These are phyloP conservation scores for Eclectus roratus DNA, from an alignment of 2,113 vertebrate genomes.

Conservation along the genomic window DNA sequence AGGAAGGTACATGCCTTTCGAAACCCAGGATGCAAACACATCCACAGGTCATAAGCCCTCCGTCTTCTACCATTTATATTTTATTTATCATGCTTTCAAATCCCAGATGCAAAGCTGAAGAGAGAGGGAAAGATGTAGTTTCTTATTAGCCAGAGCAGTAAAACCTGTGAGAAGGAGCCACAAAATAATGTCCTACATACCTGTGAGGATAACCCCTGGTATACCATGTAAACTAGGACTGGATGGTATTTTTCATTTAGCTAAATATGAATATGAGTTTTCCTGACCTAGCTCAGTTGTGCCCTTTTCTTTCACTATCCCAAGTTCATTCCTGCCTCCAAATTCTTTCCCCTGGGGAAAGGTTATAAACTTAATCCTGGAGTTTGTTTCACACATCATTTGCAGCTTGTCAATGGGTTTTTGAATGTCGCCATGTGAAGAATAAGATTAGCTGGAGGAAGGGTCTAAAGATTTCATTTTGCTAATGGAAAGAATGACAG, in stretches of 20 bases:
- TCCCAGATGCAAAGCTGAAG: slow-evolving; percentile 52
- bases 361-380: slow-evolving; percentile 64
- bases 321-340: slow-evolving; percentile 26
- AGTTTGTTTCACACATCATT: slow-evolving; percentile 67
- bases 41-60: slow-evolving; percentile 67
- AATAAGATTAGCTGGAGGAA: slow-evolving; percentile 10
- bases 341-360: slow-evolving; percentile 35
- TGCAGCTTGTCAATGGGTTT: slow-evolving; percentile 63
- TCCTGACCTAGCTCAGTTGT: not conserved
- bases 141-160: slow-evolving; percentile 59
- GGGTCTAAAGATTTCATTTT: not conserved
- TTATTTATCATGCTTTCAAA: slow-evolving; percentile 75
- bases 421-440: not conserved
- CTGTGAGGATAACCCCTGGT: not conserved
- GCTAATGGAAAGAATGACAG: not conserved
- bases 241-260: slow-evolving; percentile 1
- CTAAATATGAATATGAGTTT: slow-evolving; percentile 34
- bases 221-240: not conserved
- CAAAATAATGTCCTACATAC: not conserved
- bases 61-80: slow-evolving; percentile 65
- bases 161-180: not conserved
- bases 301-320: slow-evolving; percentile 41
- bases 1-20: slow-evolving; percentile 67
- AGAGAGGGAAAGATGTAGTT: slow-evolving; percentile 60
- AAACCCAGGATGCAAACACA: slow-evolving; percentile 75